phyloP scores from a whole-genome alignment of 2,797 vertebrate genomes.

The Brachyalestes nurse region DNA sequence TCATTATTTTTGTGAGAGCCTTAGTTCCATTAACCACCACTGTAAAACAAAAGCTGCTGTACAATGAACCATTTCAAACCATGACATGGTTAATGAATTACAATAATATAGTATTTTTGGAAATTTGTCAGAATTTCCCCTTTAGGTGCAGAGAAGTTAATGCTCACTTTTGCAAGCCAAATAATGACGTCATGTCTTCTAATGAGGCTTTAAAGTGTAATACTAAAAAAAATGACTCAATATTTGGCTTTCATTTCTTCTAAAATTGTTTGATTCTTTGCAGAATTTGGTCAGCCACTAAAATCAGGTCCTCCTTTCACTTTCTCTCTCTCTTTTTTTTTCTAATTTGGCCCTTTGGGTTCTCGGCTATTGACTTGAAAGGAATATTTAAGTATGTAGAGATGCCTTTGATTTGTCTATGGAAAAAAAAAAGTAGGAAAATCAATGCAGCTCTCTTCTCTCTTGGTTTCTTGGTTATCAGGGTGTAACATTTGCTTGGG shows the following conservation, averaged over 20 bases:
- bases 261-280: background rate
- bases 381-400: background rate
- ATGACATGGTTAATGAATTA: too few relatives aligned
- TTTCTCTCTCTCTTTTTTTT: background rate
- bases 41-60: too few relatives aligned
- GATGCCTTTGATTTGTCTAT: background rate
- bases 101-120: too few relatives aligned
- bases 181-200: too few relatives aligned
- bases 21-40: too few relatives aligned
- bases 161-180: too few relatives aligned
- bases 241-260: background rate
- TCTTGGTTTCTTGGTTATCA: constrained; percentile 40
- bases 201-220: too few relatives aligned
- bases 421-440: background rate
- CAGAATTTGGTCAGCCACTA: background rate
- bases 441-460: background rate
- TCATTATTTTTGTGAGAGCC: too few relatives aligned
- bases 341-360: background rate
- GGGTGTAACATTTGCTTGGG: constrained; percentile 57
- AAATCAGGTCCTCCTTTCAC: background rate
- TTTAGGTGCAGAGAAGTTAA: too few relatives aligned
- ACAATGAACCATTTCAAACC: too few relatives aligned
- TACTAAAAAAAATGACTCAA: background rate
- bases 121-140: too few relatives aligned
- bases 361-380: background rate